A percentile compares a stretch with the other conserved stretches of the same genome.
These are phyloP conservation scores for Pseudomyrmex dendroicus DNA, from an alignment of 1,140 invertebrate genomes.

Conservation along the genomic window DNA sequence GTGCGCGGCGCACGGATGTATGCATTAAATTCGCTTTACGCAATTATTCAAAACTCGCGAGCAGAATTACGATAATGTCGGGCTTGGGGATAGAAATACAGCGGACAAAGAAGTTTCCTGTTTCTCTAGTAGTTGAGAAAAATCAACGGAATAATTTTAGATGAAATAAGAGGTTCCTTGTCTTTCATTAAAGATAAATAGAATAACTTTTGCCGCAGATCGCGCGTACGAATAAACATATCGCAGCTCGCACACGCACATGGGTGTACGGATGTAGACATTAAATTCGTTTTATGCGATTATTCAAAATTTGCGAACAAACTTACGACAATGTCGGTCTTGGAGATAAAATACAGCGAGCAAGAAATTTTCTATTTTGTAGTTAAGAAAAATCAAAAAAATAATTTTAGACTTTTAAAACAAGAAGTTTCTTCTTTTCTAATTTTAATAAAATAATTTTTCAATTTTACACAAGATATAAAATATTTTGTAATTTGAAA, in stretches of 20 bases:
- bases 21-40: conserved; percentile 27
- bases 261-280: too few relatives aligned
- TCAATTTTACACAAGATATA: too few relatives aligned
- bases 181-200: neutral
- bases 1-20: neutral
- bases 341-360: too few relatives aligned
- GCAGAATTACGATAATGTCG: neutral
- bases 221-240: conserved; percentile 7
- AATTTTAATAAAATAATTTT: too few relatives aligned
- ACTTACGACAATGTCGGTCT: too few relatives aligned
- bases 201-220: neutral
- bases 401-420: too few relatives aligned
- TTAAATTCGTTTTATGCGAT: too few relatives aligned
- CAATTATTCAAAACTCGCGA: neutral
- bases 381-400: too few relatives aligned
- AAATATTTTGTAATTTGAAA: too few relatives aligned
- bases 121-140: neutral
- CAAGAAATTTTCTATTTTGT: too few relatives aligned
- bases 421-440: too few relatives aligned
- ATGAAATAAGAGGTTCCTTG: neutral
- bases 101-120: neutral
- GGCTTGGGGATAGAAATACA: neutral
- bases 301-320: too few relatives aligned
- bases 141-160: neutral
- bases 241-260: neutral